Evolutionary conservation across 2,113 vertebrate species (phyloP).

Genomic region (Tachuris rubrigastra): DNA sequence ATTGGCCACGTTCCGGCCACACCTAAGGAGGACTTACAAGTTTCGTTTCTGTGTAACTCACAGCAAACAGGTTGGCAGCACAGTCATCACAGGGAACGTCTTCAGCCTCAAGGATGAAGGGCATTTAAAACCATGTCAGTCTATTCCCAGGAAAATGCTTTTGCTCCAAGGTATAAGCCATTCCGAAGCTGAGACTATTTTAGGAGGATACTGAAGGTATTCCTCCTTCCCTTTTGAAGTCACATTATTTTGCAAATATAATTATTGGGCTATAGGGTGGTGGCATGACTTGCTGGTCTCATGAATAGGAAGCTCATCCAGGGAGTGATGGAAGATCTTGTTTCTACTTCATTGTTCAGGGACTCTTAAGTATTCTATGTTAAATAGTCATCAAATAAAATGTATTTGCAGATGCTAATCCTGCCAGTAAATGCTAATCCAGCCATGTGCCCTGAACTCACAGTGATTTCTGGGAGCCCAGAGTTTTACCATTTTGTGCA

Average conservation of each 20-base stretch:
- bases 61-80: neutral
- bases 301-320: neutral
- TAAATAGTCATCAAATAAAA: neutral
- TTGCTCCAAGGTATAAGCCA: neutral
- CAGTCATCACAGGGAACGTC: neutral
- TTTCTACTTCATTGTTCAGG: neutral
- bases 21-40: neutral
- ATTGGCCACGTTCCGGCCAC: accelerated
- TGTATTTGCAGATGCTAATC: neutral
- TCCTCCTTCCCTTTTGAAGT: slow-evolving; percentile 22
- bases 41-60: neutral
- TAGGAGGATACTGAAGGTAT: neutral
- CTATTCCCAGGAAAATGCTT: slow-evolving; percentile 6
- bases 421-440: neutral
- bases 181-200: neutral
- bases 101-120: neutral
- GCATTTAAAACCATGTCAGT: neutral
- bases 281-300: neutral
- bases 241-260: slow-evolving; percentile 10
- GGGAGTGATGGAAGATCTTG: neutral
- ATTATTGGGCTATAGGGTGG: neutral
- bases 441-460: neutral
- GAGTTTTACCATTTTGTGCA: neutral
- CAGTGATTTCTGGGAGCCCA: neutral
- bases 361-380: neutral